Evolutionary conservation across 2,113 vertebrate genomes (phyloP).

Genomic region (Cebidichthys violaceus): DNA sequence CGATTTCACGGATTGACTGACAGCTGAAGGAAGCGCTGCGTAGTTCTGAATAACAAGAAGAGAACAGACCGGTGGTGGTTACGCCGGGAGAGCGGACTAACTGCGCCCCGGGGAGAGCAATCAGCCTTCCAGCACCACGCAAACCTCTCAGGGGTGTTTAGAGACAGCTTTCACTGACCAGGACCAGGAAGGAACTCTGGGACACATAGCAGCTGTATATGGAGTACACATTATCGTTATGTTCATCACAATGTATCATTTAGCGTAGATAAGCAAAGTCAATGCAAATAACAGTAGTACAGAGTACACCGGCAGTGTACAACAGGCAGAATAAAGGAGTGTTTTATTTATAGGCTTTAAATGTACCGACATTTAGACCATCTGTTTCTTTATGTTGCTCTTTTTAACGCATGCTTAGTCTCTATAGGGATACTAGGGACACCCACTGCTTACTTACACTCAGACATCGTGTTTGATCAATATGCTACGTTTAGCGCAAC

Average conservation of each 20-base stretch:
- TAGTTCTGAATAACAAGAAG: slow-evolving; percentile 29
- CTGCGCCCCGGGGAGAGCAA: slow-evolving; percentile 48
- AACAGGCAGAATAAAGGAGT: neutral
- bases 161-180: neutral
- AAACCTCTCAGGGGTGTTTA: slow-evolving; percentile 17
- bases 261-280: neutral
- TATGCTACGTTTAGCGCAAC: neutral
- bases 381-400: neutral
- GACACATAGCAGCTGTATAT: neutral
- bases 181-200: neutral
- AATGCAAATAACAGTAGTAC: neutral
- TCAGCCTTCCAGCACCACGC: slow-evolving; percentile 38
- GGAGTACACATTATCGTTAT: neutral
- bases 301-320: neutral
- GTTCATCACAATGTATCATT: neutral
- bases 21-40: slow-evolving; percentile 34
- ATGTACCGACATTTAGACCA: neutral
- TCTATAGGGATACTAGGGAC: neutral
- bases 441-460: neutral
- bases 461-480: neutral
- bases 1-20: slow-evolving; percentile 48
- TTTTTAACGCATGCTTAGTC: neutral
- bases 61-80: slow-evolving; percentile 30
- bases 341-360: neutral
- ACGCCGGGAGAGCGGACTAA: slow-evolving; percentile 23